Percentiles rank a stretch among this genome's conserved stretches.
Evolutionary conservation across 2,888 invertebrate species (phyloP).

Genomic region (Harpalus rubripes): DNA sequence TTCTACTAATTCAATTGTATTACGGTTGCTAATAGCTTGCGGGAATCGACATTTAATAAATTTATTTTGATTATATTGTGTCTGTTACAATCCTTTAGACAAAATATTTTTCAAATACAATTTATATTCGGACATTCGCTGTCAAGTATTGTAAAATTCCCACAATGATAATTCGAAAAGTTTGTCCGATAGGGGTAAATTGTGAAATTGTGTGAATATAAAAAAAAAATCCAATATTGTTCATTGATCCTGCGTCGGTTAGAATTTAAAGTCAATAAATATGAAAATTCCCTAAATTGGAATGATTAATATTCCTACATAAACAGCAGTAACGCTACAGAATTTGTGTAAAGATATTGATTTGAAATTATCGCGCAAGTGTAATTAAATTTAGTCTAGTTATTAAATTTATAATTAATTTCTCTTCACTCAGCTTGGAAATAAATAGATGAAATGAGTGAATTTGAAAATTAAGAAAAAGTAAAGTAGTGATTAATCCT

Average conservation of each 20-base stretch:
- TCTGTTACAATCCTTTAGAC: background rate
- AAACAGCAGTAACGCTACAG: background rate
- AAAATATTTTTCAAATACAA: background rate
- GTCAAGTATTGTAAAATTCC: conserved; percentile 4
- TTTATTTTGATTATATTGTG: background rate
- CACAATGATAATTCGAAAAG: background rate
- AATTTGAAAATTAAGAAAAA: background rate
- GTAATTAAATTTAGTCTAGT: background rate
- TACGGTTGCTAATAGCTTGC: background rate
- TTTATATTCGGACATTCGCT: background rate
- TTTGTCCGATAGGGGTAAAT: background rate
- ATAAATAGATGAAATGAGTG: background rate
- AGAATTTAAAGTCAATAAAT: background rate
- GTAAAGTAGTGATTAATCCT: conserved; percentile 6
- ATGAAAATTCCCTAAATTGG: background rate
- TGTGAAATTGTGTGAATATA: background rate
- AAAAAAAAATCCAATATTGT: background rate
- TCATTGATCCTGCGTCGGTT: background rate
- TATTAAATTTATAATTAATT: conserved; percentile 8
- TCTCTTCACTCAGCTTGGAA: background rate
- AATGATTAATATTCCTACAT: conserved; percentile 3
- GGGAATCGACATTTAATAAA: background rate
- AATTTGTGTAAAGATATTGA: background rate
- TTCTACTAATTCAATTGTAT: no score
- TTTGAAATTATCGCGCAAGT: background rate